Base-by-base conservation (phyloP, 2,888 invertebrate species). In the Chrysotoxum bicinctum region DNA sequence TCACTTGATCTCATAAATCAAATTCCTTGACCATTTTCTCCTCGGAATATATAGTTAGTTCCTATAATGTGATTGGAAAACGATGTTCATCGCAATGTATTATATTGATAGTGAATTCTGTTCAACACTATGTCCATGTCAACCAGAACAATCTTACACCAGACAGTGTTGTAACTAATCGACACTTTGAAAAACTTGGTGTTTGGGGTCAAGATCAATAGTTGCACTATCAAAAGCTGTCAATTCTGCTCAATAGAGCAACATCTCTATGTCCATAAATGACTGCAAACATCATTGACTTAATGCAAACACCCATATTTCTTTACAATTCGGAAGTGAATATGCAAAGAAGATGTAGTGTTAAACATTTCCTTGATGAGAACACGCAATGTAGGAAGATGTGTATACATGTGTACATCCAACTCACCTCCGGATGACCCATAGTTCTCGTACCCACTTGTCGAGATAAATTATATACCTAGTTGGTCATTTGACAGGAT, bases 321-420 rank as follows among this genome's bases (percentile, higher is more conserved):
- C 70, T 78, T 64, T 30, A 6, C 58, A 73, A 23, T 50, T 79
- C 74, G 79, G 79, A 79, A 79, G 60, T 74, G 3, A 30, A 73
- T n/a, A 58, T 50, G 35, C 35, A 52, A 68, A n/a, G n/a, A 21
- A 58, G 35, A 58, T 58, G 35, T 58, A 37, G 4, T 60, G 10
- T 50, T 37, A 19, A 48, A 35, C 64, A 23, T 73, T 74, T 75
- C 75, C 66, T 66, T 37, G 23, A 37, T 58, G 58, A 58, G 21
- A 66, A 37, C 43, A 79, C 52, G 68, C 62, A 79, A 66, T 48
- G 5, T 30, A 50, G n/a, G n/a, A n/a, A n/a, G n/a, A n/a, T n/a
- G n/a, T n/a, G n/a, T 1, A 9, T 4, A 52, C n/a, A 50, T 6
- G 2, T 2, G 5, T 3, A 4, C 37, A 6, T 6, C 21, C 14